Evolutionary conservation across 1,140 invertebrate species (phyloP).

Genomic region (Drosophila willistoni): DNA sequence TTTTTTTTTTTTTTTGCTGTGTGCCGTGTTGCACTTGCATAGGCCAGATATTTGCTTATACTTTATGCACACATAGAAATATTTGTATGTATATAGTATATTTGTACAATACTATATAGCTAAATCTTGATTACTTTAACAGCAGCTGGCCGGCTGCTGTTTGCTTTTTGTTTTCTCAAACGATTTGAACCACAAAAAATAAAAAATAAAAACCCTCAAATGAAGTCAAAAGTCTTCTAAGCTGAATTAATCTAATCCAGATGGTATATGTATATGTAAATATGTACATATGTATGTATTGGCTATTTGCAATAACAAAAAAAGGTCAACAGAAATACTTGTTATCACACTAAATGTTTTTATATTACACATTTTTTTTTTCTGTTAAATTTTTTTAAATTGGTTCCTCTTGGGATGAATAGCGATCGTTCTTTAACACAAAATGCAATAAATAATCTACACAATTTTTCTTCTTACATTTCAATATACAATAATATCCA

Average conservation of each 20-base stretch:
- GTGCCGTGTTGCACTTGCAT: slow-evolving; percentile 54
- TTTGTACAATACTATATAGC: not conserved
- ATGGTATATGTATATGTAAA: too few species aligned
- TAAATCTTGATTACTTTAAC: slow-evolving; percentile 73
- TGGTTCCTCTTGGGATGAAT: too few species aligned
- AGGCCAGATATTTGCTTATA: slow-evolving; percentile 58
- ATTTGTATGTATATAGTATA: slow-evolving; percentile 2
- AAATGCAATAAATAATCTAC: too few species aligned
- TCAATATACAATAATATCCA: too few species aligned
- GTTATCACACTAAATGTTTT: not conserved
- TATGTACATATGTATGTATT: too few species aligned
- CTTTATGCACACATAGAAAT: slow-evolving; percentile 42
- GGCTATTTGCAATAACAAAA: too few species aligned
- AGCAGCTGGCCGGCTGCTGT: slow-evolving; percentile 51
- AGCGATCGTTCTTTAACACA: too few species aligned
- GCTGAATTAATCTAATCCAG: slow-evolving; percentile 1
- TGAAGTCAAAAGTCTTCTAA: slow-evolving; percentile 4
- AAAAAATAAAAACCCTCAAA: slow-evolving; percentile 8
- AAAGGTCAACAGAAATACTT: too few species aligned
- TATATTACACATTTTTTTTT: not conserved
- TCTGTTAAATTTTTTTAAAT: not conserved
- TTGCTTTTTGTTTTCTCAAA: slow-evolving; percentile 22
- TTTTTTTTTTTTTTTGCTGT: not conserved
- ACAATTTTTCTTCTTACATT: too few species aligned
- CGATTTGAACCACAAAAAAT: slow-evolving; percentile 12